Percentiles rank a stretch among this genome's conserved stretches.
Conservation (phyloP, 2,888 invertebrate genomes). For the Harpalus rubripes region DNA sequence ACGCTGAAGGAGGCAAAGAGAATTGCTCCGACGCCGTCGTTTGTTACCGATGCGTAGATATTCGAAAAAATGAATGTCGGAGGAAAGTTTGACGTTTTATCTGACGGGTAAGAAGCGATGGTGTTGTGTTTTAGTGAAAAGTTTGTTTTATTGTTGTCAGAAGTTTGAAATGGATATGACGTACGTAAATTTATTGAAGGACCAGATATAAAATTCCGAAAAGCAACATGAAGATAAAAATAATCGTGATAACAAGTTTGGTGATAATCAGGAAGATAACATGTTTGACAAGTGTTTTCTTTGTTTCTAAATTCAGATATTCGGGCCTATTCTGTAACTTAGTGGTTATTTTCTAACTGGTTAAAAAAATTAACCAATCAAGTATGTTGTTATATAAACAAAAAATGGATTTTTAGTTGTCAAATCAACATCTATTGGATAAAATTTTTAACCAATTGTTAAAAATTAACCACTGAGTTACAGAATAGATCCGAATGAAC, state of each 20-base stretch:
- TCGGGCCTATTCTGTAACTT: too few relatives aligned
- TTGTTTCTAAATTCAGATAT: neutral
- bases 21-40: slow-evolving; percentile 32
- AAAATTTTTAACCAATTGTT: too few relatives aligned
- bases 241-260: neutral
- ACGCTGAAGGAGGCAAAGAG: slow-evolving; percentile 1
- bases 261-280: neutral
- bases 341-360: too few relatives aligned
- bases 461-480: too few relatives aligned
- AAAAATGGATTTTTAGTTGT: too few relatives aligned
- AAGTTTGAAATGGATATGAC: slow-evolving; percentile 6
- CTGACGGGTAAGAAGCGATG: slow-evolving; percentile 7
- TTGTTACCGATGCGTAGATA: slow-evolving; percentile 30
- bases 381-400: too few relatives aligned
- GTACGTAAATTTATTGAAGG: neutral
- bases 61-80: slow-evolving; percentile 32
- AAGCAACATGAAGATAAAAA: neutral
- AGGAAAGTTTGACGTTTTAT: slow-evolving; percentile 41
- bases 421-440: too few relatives aligned
- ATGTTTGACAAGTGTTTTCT: neutral
- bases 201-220: neutral
- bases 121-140: slow-evolving; percentile 12
- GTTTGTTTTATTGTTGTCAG: slow-evolving; percentile 2
- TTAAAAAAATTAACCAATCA: too few relatives aligned
- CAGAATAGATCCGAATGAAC: too few relatives aligned